Conservation (phyloP, 2,888 invertebrate genomes). For the Aleiodes alternator region DNA sequence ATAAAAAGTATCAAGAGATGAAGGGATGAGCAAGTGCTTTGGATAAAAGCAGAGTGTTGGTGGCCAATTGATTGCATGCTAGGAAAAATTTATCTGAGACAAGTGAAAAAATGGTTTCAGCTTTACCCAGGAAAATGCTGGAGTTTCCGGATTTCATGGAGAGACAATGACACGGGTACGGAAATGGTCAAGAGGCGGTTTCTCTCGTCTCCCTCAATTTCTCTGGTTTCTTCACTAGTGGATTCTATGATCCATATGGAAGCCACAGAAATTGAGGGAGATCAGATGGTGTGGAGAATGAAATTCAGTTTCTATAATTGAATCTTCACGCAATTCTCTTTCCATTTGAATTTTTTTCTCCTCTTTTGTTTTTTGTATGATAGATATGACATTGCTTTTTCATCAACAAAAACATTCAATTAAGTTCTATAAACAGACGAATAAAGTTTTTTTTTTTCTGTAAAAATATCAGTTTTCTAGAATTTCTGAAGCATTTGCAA, state of each 20-base stretch:
- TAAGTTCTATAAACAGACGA: too few species aligned
- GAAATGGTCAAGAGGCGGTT: conserved; percentile 43
- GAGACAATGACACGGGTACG: conserved; percentile 38
- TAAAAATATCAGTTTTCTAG: too few species aligned
- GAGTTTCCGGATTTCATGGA: conserved; percentile 30
- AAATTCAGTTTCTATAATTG: conserved; percentile 18
- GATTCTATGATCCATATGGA: conserved; percentile 29
- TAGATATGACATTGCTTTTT: too few species aligned
- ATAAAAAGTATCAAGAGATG: conserved; percentile 8
- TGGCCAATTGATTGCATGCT: conserved; percentile 28
- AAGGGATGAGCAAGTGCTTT: not conserved
- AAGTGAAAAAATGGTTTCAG: conserved; percentile 32
- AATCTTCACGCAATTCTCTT: not conserved
- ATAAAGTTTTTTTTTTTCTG: too few species aligned
- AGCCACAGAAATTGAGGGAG: not conserved
- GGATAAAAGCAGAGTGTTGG: conserved; percentile 25
- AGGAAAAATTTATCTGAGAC: conserved; percentile 18
- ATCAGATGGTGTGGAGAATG: conserved; percentile 33
- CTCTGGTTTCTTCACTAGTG: not conserved
- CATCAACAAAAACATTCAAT: too few species aligned
- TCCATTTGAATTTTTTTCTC: too few species aligned
- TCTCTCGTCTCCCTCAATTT: conserved; percentile 7
- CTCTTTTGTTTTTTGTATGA: too few species aligned
- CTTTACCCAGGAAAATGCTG: conserved; percentile 20
- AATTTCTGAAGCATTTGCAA: too few species aligned